Conservation (phyloP, 2,113 vertebrate genomes). For the Podiceps cristatus region DNA sequence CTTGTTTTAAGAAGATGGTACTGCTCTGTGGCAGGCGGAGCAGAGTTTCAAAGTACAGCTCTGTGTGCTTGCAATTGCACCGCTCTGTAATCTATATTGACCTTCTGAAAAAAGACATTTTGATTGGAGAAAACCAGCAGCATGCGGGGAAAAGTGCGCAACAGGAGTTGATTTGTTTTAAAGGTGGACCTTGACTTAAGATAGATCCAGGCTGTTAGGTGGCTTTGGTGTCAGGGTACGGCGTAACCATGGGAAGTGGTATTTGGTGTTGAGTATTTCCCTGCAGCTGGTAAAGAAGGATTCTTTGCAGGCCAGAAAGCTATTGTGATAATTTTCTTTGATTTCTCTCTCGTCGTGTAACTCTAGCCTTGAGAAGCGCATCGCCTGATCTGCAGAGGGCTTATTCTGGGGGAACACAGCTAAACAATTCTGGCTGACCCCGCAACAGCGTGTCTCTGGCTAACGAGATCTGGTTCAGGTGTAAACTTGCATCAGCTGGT, state of each 20-base stretch:
- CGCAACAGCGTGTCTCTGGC: not conserved
- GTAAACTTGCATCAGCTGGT: not conserved
- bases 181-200: conserved; percentile 33
- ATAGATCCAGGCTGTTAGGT: not conserved
- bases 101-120: conserved; percentile 21
- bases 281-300: not conserved
- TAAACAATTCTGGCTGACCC: not conserved
- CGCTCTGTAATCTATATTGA: conserved; percentile 49
- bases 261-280: not conserved
- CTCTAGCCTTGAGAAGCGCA: not conserved
- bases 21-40: conserved; percentile 31
- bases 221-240: not conserved
- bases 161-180: not conserved
- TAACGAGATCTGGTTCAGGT: conserved; percentile 1
- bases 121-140: not conserved
- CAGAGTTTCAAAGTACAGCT: conserved; percentile 59
- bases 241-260: not conserved
- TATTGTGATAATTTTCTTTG: not conserved
- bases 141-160: not conserved
- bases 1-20: conserved; percentile 4
- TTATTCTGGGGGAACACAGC: not conserved
- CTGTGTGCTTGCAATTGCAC: conserved; percentile 34
- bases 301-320: not conserved
- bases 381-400: not conserved
- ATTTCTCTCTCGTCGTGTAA: not conserved